A percentile compares a stretch with the other conserved stretches of the same genome.
phyloP scores from a whole-genome alignment of 2,797 vertebrate species.

The Antrozous pallidus region DNA sequence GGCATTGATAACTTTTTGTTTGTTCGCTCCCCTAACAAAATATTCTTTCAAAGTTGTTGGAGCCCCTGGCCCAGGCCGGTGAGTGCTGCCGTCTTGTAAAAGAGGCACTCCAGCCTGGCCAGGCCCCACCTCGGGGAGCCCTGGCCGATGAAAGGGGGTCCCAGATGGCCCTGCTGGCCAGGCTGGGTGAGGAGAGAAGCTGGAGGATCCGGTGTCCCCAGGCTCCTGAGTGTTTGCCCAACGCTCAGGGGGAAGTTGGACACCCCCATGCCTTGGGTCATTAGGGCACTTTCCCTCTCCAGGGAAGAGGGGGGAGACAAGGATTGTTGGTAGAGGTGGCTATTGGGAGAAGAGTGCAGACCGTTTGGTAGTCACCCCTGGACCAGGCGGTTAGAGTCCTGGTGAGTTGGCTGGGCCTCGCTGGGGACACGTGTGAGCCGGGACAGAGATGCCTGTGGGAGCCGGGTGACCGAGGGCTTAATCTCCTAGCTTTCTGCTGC shows the following conservation, averaged over 20 bases:
- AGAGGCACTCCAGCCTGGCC: not conserved
- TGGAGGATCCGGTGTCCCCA: not conserved
- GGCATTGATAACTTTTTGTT: constrained; percentile 64
- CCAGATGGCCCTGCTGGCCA: rapidly evolving
- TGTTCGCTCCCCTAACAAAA: constrained; percentile 54
- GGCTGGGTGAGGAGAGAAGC: not conserved
- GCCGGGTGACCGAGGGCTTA: not conserved
- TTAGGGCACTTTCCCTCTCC: not conserved
- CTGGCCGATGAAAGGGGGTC: not conserved
- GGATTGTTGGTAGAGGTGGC: not conserved
- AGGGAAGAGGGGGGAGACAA: not conserved
- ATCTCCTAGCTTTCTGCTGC: not conserved
- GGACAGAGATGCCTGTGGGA: not conserved
- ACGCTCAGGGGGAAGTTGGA: not conserved
- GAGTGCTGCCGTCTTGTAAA: not conserved
- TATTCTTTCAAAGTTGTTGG: constrained; percentile 36
- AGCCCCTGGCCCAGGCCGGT: not conserved
- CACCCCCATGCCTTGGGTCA: not conserved
- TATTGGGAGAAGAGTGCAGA: not conserved
- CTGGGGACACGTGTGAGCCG: not conserved
- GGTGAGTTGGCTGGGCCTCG: not conserved
- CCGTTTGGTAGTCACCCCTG: not conserved
- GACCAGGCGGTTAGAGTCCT: not conserved
- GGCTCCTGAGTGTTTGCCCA: not conserved
- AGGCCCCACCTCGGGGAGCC: not conserved